Base-by-base conservation (phyloP, 2,113 vertebrate species). In the Phylloscopus whistleri region DNA sequence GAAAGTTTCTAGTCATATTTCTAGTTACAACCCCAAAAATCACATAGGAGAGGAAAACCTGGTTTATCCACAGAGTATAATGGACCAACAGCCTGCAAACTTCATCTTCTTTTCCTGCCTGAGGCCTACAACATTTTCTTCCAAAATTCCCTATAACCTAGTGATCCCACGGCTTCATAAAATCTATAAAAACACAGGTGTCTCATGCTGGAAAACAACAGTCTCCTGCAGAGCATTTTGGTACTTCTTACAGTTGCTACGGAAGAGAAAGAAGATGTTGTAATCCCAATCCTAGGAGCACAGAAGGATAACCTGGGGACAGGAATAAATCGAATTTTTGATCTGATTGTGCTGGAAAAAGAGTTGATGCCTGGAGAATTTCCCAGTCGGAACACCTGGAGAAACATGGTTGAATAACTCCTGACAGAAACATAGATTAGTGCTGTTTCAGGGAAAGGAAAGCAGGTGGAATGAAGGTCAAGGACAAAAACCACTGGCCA, bases 341-440 rank as follows among this genome's bases (percentile, higher is more conserved):
- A 21, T 72, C 60, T 95, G 74, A 84, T 79, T 82, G 35, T 78
- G 39, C 48, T 75, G 52, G 60, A 81, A 70, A 52, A 84, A 82
- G 33, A 18, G 15, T 41, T 89, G 17, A n/a, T 72, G 22, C 41
- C 87, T 91, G 60, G 78, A 91, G 69, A 93, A 60, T 72, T 93
- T 94, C 81, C 62, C 87, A 87, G 44, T 28, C 93, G 74, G 84
- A 91, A 48, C 62, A 81, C 93, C 88, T 72, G 90, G 58, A 75
- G 58, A 75, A 89, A 74, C 64, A 94, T 21, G 69, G 56, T 48
- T 81, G 81, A 94, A n/a, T 89, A 75, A 67, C 35, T 94, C 87
- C 74, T 78, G 81, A 84, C 55, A 89, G 76, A 84, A 87, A 63
- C 24, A 67, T 3, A 70, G 35, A 55, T 75, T 31, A 87, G 30